Evolutionary conservation across 2,888 invertebrate genomes (phyloP).

Genomic region (Sipunculus nudus): DNA sequence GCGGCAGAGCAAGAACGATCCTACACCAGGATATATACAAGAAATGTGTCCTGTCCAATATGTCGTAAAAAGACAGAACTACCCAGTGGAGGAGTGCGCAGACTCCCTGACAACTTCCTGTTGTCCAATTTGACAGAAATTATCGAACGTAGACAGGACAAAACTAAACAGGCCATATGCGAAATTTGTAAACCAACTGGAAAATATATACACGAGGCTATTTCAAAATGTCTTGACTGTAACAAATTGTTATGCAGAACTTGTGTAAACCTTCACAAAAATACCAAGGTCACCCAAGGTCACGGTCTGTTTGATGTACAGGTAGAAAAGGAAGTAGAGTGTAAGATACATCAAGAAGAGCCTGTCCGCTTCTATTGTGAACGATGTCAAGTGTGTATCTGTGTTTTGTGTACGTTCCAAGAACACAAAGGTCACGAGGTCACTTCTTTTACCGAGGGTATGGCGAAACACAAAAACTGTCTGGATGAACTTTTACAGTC

Average conservation of each 20-base stretch:
- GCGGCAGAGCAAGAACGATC: constrained; percentile 55
- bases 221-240: constrained; percentile 64
- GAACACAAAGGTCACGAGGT: constrained; percentile 65
- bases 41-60: constrained; percentile 60
- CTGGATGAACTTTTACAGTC: constrained; percentile 22
- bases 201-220: constrained; percentile 50
- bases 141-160: constrained; percentile 17
- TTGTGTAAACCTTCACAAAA: constrained; percentile 61
- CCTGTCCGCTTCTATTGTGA: constrained; percentile 64
- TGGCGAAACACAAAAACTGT: constrained; percentile 47
- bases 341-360: constrained; percentile 62
- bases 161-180: constrained; percentile 7
- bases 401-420: constrained; percentile 65
- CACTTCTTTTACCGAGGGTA: constrained; percentile 60
- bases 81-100: constrained; percentile 59
- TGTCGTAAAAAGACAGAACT: constrained; percentile 63
- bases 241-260: constrained; percentile 58
- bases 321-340: constrained; percentile 63
- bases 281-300: constrained; percentile 62
- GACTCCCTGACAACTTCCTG: constrained; percentile 64
- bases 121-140: constrained; percentile 61
- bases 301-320: constrained; percentile 64
- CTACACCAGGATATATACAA: constrained; percentile 50
- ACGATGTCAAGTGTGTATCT: constrained; percentile 63
- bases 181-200: constrained; percentile 38